phyloP scores from a whole-genome alignment of 2,888 invertebrate genomes.

The Xestia xanthographa region DNA sequence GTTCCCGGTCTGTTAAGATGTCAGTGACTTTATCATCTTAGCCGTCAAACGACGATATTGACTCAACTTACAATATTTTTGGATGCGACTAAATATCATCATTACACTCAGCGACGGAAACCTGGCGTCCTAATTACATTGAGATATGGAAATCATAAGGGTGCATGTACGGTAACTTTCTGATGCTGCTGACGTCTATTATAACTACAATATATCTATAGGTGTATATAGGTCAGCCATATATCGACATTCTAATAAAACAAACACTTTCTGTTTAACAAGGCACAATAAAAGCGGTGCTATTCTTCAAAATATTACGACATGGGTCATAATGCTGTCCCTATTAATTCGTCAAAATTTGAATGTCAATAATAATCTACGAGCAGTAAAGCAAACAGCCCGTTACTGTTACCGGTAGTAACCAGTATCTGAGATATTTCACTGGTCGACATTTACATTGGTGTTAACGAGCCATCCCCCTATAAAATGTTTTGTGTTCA shows the following conservation, averaged over 20 bases:
- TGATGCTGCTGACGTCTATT: background rate
- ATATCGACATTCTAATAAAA: constrained; percentile 31
- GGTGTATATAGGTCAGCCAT: background rate
- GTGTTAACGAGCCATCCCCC: constrained; percentile 88
- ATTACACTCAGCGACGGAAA: background rate
- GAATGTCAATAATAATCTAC: constrained; percentile 80
- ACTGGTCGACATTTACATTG: constrained; percentile 84
- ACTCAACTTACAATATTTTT: background rate
- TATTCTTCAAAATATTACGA: constrained; percentile 47
- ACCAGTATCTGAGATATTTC: constrained; percentile 80
- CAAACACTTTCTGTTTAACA: constrained; percentile 50
- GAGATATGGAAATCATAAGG: background rate
- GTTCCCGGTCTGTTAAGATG: constrained; percentile 25
- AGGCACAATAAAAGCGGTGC: constrained; percentile 31
- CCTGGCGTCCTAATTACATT: background rate
- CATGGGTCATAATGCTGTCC: constrained; percentile 43
- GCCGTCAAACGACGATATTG: background rate
- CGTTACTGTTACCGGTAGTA: constrained; percentile 61
- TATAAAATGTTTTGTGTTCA: constrained; percentile 86
- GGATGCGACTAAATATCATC: background rate
- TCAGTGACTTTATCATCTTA: background rate
- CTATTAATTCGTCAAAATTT: constrained; percentile 82
- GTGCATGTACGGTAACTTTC: background rate
- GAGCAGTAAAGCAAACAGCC: constrained; percentile 79
- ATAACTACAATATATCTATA: constrained; percentile 5